Base-by-base conservation (phyloP, 2,797 vertebrate species). In the Leucoraja ocellata region DNA sequence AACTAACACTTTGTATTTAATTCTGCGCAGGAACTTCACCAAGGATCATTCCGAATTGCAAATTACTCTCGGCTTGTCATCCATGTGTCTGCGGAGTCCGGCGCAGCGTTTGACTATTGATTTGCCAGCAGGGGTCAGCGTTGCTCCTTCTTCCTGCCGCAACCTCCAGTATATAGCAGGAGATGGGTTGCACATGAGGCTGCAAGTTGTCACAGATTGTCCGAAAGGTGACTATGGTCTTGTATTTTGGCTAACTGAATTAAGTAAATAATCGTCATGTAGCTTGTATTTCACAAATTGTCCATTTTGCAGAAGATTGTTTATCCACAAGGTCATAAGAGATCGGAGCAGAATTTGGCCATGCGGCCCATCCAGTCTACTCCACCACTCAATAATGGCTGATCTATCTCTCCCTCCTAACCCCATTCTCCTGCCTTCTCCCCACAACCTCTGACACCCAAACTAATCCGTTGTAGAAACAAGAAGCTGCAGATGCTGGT, bases 151-250 rank as follows among this genome's bases (percentile, higher is more conserved):
- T 2, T 97, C 97, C 9, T 97, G 97, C 94, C 93, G 96, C 1
- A 96, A 96, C 1, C 96, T 97, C 2, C 94, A 94, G 21, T 95
- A 94, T 0, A 94, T 97, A 2, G 63, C 94, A 13, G 96, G 94
- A 4, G 97, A 98, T 1, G 98, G 97, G 46, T 95, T 98, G 77
- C 97, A 98, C 93, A 95, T 98, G 95, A 95, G 97, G 32, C 74
- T 99, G 94, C 96, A 95, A 25, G 96, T 97, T 0, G 94, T n/a
- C 1, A 94, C 95, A 0, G 94, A 94, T 18, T 93, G 93, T 61
- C 92, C 93, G 93, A 36, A 94, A 91, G 93, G 97, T 97, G 95
- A 74, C 90, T 73, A 46, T 14, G 36, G 13, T 91, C 5, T 91
- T 73, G 54, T 90, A 25, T 46, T 39, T 54, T 73, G 36, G 23